These are phyloP conservation scores for Tupaia chinensis DNA, from an alignment of 2,113 vertebrate species.

Conservation along the genomic window DNA sequence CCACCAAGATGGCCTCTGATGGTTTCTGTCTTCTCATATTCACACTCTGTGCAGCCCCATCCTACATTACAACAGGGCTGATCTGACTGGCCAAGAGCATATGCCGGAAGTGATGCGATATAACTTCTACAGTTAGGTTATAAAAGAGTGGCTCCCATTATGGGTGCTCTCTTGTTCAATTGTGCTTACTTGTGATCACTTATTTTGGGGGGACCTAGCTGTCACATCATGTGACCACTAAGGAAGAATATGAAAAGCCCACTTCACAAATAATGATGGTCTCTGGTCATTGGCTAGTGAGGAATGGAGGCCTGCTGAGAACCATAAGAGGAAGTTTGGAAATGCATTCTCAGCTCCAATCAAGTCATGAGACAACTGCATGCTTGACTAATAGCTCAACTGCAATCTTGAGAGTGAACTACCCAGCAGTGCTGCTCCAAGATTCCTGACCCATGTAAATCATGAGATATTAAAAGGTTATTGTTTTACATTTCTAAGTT, in stretches of 20 bases:
- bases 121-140: background rate
- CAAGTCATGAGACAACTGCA: background rate
- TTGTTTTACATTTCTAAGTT: background rate
- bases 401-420: background rate
- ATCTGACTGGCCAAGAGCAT: background rate
- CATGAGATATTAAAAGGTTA: background rate
- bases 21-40: too few species aligned
- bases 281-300: background rate
- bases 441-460: background rate
- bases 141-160: background rate
- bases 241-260: background rate
- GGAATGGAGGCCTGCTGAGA: background rate
- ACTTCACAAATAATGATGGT: background rate
- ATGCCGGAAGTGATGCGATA: background rate
- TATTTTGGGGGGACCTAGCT: background rate
- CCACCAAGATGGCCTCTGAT: background rate
- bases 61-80: accelerated
- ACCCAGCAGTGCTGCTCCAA: background rate
- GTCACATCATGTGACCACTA: background rate
- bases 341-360: background rate
- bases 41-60: background rate
- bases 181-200: background rate
- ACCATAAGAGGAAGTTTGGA: background rate
- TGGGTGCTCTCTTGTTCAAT: background rate
- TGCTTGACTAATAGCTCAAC: background rate